phyloP scores from a whole-genome alignment of 1,140 invertebrate genomes.

The Drosophila paulistorum region DNA sequence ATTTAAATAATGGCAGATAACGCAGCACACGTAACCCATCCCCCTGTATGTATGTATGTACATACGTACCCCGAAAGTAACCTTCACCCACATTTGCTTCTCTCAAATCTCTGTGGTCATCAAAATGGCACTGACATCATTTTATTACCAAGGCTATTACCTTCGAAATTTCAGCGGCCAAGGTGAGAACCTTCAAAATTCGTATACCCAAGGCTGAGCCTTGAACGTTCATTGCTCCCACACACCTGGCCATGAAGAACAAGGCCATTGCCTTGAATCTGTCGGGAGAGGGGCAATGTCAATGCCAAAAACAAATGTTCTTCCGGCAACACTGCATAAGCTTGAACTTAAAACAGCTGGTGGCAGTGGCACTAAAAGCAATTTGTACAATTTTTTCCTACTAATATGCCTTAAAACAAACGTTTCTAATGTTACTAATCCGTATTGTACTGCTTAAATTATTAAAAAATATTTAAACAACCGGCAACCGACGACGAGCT shows the following conservation, averaged over 20 bases:
- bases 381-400: background rate
- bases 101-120: conserved; percentile 43
- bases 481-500: too few relatives aligned
- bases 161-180: conserved; percentile 66
- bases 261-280: conserved; percentile 24
- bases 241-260: conserved; percentile 48
- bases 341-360: background rate
- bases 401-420: background rate
- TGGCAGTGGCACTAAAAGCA: conserved; percentile 1
- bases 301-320: conserved; percentile 35
- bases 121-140: conserved; percentile 59
- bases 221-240: conserved; percentile 71
- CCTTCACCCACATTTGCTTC: conserved; percentile 33
- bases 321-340: conserved; percentile 38
- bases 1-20: background rate
- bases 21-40: too few relatives aligned
- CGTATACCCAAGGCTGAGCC: conserved; percentile 69
- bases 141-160: conserved; percentile 70
- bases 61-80: background rate
- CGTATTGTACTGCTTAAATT: too few relatives aligned
- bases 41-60: background rate
- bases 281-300: conserved; percentile 40
- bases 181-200: conserved; percentile 75
- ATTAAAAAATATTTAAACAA: too few relatives aligned
- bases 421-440: background rate